Evolutionary conservation across 2,797 vertebrate species (phyloP), one percentile per base, ranked within the genome.

Genomic region (Numenius phaeopus): DNA sequence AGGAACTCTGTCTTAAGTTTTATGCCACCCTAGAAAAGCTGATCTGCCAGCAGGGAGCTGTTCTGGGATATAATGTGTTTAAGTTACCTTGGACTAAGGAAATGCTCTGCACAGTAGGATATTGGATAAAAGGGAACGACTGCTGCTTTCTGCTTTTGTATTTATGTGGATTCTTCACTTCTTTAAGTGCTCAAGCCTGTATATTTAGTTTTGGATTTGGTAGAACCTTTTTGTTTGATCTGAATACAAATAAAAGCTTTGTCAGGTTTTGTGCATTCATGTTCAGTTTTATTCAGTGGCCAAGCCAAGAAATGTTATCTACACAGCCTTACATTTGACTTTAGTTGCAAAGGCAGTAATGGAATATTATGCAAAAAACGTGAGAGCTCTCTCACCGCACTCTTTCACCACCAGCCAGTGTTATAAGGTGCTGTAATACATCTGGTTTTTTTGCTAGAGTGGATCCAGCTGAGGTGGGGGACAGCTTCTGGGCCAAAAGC

Each of bases 21-120:
- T 67, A 46, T 40, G 24, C 9, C 19, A 46, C 14, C 27, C 23
- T 30, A n/a, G 70, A 77, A 91, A 89, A 94, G 39, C n/a, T 61
- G 40, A 7, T 46, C 9, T 3, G 3, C 26, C 24, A 55, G 24
- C 29, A 62, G 26, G 27, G 54, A 83, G 11, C 18, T 0, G 1
- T 82, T 90, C 42, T 67, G 70, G 11, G 6, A 14, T 52, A 5
- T 30, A 39, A 50, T 20, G n/a, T 12, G 3, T 24, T 82, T 92
- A 40, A n/a, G 4, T 67, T 54, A 34, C 5, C 7, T 66, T 19
- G 19, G 17, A 50, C 62, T 69, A 54, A 90, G 13, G 21, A 82
- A 54, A 46, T 82, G 7, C 8, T 72, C 26, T 42, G 2, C 14
- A 7, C 5, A 16, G 26, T 54, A 40, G 21, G 32, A 18, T 76